These are phyloP conservation scores for Drosophila melanosoma DNA, from an alignment of 2,888 invertebrate genomes.

Conservation along the genomic window DNA sequence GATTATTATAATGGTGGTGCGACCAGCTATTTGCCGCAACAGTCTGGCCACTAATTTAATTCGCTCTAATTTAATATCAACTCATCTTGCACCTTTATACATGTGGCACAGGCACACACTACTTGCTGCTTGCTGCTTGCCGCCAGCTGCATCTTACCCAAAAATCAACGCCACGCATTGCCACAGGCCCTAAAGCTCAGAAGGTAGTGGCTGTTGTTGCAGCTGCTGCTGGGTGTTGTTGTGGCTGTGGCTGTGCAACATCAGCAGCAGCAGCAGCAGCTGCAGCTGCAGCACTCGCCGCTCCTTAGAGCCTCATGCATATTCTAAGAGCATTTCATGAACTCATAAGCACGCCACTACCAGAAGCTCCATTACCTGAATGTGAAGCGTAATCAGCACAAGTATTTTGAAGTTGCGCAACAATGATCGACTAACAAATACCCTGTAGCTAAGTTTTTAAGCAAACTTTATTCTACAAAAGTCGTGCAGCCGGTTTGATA, in stretches of 20 bases:
- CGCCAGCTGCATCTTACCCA: constrained; percentile 15
- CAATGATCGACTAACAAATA: constrained; percentile 13
- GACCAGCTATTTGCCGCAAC: not conserved
- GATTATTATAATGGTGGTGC: constrained; percentile 16
- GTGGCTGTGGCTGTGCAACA: constrained; percentile 19
- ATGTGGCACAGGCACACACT: not conserved
- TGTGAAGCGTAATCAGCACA: constrained; percentile 9
- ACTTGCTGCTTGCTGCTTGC: not conserved
- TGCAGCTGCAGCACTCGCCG: constrained; percentile 57
- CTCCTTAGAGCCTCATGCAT: constrained; percentile 77
- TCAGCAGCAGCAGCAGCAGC: constrained; percentile 10
- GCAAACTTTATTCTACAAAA: not conserved
- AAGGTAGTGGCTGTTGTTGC: constrained; percentile 11
- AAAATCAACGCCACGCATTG: constrained; percentile 59
- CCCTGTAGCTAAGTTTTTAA: not conserved
- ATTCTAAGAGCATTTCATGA: constrained; percentile 77
- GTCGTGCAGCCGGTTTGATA: not conserved
- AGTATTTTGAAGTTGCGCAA: not conserved
- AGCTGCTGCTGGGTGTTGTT: constrained; percentile 13
- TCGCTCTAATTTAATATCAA: constrained; percentile 62
- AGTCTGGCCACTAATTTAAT: constrained; percentile 50
- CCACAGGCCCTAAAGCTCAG: constrained; percentile 22
- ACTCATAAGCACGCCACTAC: constrained; percentile 74
- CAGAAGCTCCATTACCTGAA: constrained; percentile 22
- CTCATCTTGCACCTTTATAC: constrained; percentile 39